Evolutionary conservation across 2,888 invertebrate species (phyloP).

Genomic region (Tetragonula carbonaria): DNA sequence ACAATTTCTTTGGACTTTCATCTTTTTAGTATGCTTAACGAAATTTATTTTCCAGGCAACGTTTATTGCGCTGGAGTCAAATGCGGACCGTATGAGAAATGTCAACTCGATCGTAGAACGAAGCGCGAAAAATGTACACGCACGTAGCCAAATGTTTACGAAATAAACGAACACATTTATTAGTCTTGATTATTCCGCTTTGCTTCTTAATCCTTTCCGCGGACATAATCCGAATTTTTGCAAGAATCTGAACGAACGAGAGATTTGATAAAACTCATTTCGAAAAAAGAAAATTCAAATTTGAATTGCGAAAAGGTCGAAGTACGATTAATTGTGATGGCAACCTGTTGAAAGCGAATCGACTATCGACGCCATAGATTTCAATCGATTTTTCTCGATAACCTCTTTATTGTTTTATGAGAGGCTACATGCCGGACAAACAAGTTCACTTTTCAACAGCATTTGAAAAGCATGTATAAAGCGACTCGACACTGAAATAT

Average conservation of each 20-base stretch:
- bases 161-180: background rate
- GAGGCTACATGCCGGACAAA: background rate
- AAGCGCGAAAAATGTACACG: constrained; percentile 89
- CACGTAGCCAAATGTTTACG: background rate
- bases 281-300: background rate
- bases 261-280: background rate
- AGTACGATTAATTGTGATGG: constrained; percentile 11
- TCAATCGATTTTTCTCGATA: constrained; percentile 38
- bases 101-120: constrained; percentile 87
- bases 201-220: background rate
- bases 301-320: background rate
- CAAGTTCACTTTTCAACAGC: background rate
- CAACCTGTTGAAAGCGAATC: constrained; percentile 19
- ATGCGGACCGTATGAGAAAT: constrained; percentile 89
- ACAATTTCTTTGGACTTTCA: background rate
- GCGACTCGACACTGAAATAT: background rate
- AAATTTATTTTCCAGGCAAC: constrained; percentile 80
- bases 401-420: constrained; percentile 9
- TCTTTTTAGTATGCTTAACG: background rate
- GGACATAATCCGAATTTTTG: background rate
- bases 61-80: constrained; percentile 89
- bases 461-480: background rate
- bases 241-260: background rate
- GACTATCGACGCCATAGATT: constrained; percentile 5
- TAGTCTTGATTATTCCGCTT: background rate